Evolutionary conservation across 2,113 vertebrate genomes (phyloP), one percentile per base, ranked within the genome.

Genomic region (Laticauda colubrina): DNA sequence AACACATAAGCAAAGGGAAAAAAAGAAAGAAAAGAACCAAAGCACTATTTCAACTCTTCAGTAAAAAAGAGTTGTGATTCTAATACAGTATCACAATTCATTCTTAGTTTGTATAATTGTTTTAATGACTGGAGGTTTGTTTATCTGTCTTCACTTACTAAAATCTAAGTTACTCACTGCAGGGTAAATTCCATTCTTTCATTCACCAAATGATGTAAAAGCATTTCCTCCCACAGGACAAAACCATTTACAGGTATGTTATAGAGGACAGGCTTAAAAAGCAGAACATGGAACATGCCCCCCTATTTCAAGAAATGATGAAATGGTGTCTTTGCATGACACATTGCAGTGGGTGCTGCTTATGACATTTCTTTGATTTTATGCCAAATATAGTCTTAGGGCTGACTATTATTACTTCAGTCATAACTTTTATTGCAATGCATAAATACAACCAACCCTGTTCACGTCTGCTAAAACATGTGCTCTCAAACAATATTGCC

Each of bases 1-100:
- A 95, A 87, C 92, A 89, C 94, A 90, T 93, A 96, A 69, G 88
- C 45, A 57, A 96, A 96, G 95, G 21, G 11, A 53, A 90, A 95
- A 92, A 92, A 20, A 69, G 29, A 34, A n/a, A 69, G 2, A 69
- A 87, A 91, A 95, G 91, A 96, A 39, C 53, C 93, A 93, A 96
- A 90, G 94, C 94, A 61, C 53, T 92, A 87, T 51, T 93, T 88
- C 59, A 61, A 92, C 93, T 39, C 81, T 34, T 90, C 21, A 64
- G 3, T 39, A 94, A 94, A 96, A 90, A 43, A 89, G 61, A 81
- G 55, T 55, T 91, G 57, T 88, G 87, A 15, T 61, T 81, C 56
- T 57, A 26, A 56, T n/a, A 85, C 39, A 81, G 39, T 93, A 94
- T 90, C 18, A 23, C 85, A 54, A 23, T 94, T 81, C 94, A 95